phyloP scores from a whole-genome alignment of 2,113 vertebrate species.

The Tyto alba region DNA sequence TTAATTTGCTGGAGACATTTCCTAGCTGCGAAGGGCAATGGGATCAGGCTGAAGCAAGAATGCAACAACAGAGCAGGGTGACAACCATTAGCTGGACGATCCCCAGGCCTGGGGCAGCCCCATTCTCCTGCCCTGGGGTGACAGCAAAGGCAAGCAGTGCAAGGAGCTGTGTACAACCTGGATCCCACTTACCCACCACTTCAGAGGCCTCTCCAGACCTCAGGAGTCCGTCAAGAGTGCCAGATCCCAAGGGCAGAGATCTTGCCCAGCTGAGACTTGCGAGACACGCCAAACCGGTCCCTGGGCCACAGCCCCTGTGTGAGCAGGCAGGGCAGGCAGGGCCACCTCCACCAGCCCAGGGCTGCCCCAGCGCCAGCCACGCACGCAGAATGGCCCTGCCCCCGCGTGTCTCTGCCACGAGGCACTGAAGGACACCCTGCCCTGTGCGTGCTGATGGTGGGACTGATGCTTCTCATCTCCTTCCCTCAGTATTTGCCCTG shows the following conservation, averaged over 20 bases:
- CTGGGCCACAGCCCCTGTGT: background rate
- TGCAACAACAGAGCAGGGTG: background rate
- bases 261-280: background rate
- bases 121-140: background rate
- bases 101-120: background rate
- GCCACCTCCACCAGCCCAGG: background rate
- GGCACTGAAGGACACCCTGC: background rate
- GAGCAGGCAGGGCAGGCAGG: background rate
- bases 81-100: background rate
- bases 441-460: rapidly evolving
- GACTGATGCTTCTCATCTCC: background rate
- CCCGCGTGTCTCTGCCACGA: background rate
- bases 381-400: background rate
- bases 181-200: background rate
- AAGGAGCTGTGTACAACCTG: background rate
- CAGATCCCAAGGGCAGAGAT: background rate
- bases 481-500: background rate
- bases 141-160: background rate
- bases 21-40: background rate
- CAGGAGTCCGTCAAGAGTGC: background rate
- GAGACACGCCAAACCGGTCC: background rate
- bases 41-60: background rate
- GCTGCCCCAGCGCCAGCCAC: background rate
- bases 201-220: background rate
- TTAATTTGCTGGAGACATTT: background rate